phyloP scores from a whole-genome alignment of 2,888 invertebrate genomes.

The Bembecia ichneumoniformis region DNA sequence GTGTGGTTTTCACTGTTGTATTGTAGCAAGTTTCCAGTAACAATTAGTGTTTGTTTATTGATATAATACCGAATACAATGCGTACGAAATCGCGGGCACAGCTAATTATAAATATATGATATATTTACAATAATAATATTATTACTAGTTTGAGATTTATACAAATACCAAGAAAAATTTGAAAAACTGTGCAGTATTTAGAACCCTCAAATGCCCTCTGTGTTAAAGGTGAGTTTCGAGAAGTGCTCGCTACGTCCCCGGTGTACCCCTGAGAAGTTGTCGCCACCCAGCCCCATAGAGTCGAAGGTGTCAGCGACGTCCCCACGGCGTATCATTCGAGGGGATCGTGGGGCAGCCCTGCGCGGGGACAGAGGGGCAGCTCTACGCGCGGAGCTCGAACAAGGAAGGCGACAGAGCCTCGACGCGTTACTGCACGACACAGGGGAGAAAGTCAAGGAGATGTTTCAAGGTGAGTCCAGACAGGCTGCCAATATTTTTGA shows the following conservation, averaged over 20 bases:
- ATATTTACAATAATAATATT: too few relatives aligned
- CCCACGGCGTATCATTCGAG: conserved; percentile 25
- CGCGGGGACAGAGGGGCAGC: conserved; percentile 14
- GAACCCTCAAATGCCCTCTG: too few relatives aligned
- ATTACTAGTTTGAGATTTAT: too few relatives aligned
- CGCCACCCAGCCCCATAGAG: conserved; percentile 45
- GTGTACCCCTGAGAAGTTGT: conserved; percentile 39
- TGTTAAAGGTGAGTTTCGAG: conserved; percentile 63
- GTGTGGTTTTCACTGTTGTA: too few relatives aligned
- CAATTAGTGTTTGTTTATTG: too few relatives aligned
- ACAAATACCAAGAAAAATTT: too few relatives aligned
- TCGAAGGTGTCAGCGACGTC: conserved; percentile 35
- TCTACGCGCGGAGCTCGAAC: conserved; percentile 34
- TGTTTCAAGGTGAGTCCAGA: conserved; percentile 78
- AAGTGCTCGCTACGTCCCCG: conserved; percentile 66
- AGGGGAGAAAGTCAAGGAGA: conserved; percentile 85
- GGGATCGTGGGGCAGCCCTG: conserved; percentile 16
- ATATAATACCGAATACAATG: too few relatives aligned
- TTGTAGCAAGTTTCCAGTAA: too few relatives aligned
- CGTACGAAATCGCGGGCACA: too few relatives aligned
- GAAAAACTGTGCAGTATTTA: too few relatives aligned
- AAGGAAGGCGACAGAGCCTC: conserved; percentile 77
- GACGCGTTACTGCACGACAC: conserved; percentile 84
- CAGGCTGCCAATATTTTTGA: too few relatives aligned
- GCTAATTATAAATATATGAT: too few relatives aligned